Percentiles rank a stretch among this genome's conserved stretches.
These are phyloP conservation scores for Venusia cambrica DNA, from an alignment of 2,888 invertebrate species.

Conservation along the genomic window DNA sequence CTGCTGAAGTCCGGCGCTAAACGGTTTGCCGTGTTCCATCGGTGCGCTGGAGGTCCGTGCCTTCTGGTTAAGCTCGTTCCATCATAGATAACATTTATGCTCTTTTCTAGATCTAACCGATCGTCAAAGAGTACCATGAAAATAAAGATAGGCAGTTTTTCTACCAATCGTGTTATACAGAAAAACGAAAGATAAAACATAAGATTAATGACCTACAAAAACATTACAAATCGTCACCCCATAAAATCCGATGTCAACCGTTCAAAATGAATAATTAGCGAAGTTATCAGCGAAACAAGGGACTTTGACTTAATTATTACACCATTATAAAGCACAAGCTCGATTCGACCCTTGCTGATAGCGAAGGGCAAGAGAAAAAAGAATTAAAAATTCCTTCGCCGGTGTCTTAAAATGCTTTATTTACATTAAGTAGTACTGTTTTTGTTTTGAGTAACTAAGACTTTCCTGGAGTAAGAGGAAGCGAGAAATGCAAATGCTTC, in stretches of 20 bases:
- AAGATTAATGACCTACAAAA: conserved; percentile 34
- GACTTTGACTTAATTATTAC: conserved; percentile 75
- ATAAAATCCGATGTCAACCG: conserved; percentile 62
- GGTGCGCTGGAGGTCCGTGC: no score
- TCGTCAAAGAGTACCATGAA: no score
- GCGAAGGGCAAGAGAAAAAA: conserved; percentile 58
- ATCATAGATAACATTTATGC: no score
- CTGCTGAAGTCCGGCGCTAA: no score
- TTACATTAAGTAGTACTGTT: conserved; percentile 66
- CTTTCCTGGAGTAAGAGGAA: conserved; percentile 61
- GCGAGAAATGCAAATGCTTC: conserved; percentile 73
- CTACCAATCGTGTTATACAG: no score
- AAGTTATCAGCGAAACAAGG: conserved; percentile 63
- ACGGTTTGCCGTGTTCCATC: no score
- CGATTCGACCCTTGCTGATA: conserved; percentile 59
- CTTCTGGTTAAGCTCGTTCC: no score
- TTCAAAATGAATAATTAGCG: conserved; percentile 70
- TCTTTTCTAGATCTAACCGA: no score
- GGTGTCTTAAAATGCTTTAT: conserved; percentile 74
- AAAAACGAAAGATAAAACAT: conserved; percentile 6
- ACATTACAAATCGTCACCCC: conserved; percentile 63
- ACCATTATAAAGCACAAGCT: conserved; percentile 67
- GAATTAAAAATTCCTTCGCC: conserved; percentile 58
- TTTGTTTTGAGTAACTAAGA: conserved; percentile 56
- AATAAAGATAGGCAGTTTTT: no score